Evolutionary conservation across 2,888 invertebrate genomes (phyloP), one percentile per base, ranked within the genome.

Genomic region (Neoaliturus tenellus): DNA sequence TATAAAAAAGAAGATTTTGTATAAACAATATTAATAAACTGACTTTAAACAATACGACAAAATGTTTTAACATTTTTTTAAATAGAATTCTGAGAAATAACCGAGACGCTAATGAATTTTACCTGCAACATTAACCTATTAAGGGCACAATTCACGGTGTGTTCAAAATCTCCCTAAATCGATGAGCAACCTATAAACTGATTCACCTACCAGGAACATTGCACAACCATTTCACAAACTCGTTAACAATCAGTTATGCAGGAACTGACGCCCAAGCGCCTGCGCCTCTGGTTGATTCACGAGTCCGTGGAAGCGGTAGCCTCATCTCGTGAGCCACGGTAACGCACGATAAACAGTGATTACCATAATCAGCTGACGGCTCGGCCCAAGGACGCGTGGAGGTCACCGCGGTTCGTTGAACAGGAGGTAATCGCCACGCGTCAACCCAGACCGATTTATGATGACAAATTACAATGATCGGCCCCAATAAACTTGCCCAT

Each of bases 381-480:
- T n/a, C n/a, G n/a, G n/a, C 25, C 48, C 33, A 78, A 78, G 78
- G 78, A 33, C 78, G 55, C 23, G 6, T 12, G 28, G 55, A 78
- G 78, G 78, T 78, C 78, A 78, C 25, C 39, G 71, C 48, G 48
- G 75, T 75, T 48, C 75, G 75, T 75, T 73, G 71, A 73, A 75
- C 75, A 75, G 48, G 48, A 35, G 55, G 55, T 55, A 48, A 78
- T 78, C 48, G 51, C 78, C 78, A 55, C 78, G 55, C 33, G 78
- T 78, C 78, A 78, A 55, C 51, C n/a, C 33, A 23, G 78, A 1
- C 78, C 78, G 78, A 78, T 78, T 78, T 78, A 78, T 78, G 78
- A 51, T 78, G 78, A 78, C 78, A 78, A 78, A 78, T 78, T 78
- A 78, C 78, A 78, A 78, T 78, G 78, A 78, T 78, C 78, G 78